Conservation (phyloP, 2,113 vertebrate species). For the Myrmecophaga tridactyla region DNA sequence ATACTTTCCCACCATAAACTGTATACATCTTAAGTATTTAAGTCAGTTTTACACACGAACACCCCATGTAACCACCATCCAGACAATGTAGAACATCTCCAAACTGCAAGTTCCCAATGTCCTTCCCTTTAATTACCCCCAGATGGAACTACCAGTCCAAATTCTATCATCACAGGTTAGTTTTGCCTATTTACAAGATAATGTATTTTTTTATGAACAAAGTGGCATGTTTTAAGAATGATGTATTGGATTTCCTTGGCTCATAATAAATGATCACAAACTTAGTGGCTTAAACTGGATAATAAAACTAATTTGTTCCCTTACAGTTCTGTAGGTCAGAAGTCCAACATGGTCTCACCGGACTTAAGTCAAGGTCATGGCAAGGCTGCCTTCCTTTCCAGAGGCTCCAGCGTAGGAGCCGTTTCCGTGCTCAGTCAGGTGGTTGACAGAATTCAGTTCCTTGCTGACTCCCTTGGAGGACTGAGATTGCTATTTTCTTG, state of each 20-base stretch:
- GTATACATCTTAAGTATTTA: neutral
- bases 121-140: neutral
- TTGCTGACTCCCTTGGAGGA: neutral
- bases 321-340: neutral
- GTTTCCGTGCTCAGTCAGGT: neutral
- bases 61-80: neutral
- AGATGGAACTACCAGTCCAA: neutral
- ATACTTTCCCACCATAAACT: neutral
- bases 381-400: neutral
- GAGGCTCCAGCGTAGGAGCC: neutral
- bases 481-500: neutral
- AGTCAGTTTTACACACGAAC: neutral
- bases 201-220: slow-evolving; percentile 3
- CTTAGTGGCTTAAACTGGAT: neutral
- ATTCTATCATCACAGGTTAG: neutral
- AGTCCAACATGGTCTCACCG: neutral
- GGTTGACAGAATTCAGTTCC: neutral
- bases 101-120: neutral
- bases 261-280: neutral
- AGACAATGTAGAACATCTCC: neutral
- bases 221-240: neutral
- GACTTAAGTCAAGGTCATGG: neutral
- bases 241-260: neutral
- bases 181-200: neutral
- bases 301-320: neutral